Conservation (phyloP, 2,888 invertebrate genomes). For the Gonocerus acuteangulatus region DNA sequence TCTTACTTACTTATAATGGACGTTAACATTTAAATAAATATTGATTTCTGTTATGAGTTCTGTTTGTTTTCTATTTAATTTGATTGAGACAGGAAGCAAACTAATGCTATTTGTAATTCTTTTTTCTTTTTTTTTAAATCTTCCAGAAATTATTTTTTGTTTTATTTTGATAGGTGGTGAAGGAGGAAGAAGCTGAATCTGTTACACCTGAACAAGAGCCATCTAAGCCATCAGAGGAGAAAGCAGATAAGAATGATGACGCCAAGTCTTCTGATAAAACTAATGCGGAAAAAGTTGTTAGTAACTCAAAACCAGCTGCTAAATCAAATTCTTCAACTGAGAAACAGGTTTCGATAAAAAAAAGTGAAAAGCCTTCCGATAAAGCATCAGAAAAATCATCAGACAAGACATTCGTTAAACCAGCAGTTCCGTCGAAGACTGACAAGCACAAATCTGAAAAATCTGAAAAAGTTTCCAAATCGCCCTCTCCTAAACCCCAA, state of each 20-base stretch:
- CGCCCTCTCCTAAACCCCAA: conserved; percentile 19
- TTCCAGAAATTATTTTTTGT: no score
- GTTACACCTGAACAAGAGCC: neutral
- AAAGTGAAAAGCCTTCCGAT: neutral
- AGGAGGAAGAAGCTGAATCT: conserved; percentile 13
- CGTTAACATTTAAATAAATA: no score
- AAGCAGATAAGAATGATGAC: conserved; percentile 1
- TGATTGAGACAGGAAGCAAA: no score
- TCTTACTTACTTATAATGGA: no score
- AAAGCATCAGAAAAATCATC: conserved; percentile 6
- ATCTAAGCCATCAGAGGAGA: conserved; percentile 6
- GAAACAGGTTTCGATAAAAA: neutral
- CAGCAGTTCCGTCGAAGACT: conserved; percentile 3
- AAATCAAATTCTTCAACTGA: neutral
- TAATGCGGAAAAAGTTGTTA: conserved; percentile 3
- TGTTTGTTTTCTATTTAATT: no score
- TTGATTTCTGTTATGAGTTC: no score
- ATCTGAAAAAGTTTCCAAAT: conserved; percentile 2
- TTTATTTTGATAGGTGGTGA: neutral
- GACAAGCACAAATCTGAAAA: conserved; percentile 20
- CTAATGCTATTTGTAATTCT: no score
- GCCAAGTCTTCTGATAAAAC: neutral
- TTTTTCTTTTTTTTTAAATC: no score
- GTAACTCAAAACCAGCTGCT: neutral
- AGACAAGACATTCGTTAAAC: conserved; percentile 3